Evolutionary conservation across 2,888 invertebrate genomes (phyloP).

Genomic region (Epinotia demarniana): DNA sequence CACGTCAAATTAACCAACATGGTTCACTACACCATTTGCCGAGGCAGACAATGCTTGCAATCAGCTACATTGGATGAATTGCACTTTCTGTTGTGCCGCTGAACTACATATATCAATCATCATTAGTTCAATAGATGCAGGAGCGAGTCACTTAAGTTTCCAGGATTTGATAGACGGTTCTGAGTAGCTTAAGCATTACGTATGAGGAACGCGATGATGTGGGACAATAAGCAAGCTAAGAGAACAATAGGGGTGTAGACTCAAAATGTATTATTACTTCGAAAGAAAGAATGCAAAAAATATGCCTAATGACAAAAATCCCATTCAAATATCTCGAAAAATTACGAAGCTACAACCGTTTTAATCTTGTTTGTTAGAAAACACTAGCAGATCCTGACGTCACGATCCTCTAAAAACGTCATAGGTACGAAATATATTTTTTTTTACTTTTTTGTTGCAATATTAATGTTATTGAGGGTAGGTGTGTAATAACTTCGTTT

Average conservation of each 20-base stretch:
- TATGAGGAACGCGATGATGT: neutral
- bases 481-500: too few species aligned
- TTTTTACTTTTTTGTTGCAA: too few species aligned
- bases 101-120: constrained; percentile 44
- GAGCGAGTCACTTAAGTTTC: constrained; percentile 26
- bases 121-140: constrained; percentile 31
- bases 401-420: too few species aligned
- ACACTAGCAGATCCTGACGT: too few species aligned
- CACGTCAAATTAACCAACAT: neutral
- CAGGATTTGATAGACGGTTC: constrained; percentile 31
- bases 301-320: too few species aligned
- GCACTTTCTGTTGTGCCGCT: constrained; percentile 24
- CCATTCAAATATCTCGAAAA: too few species aligned
- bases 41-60: constrained; percentile 31
- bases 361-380: too few species aligned
- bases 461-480: too few species aligned
- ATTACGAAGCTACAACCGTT: too few species aligned
- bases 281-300: too few species aligned
- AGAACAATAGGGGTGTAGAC: neutral
- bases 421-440: too few species aligned
- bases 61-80: constrained; percentile 40
- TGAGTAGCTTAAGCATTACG: constrained; percentile 2
- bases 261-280: too few species aligned
- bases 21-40: neutral
- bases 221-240: neutral